Evolutionary conservation across 2,797 vertebrate genomes (phyloP).

Genomic region (Accipiter badius): DNA sequence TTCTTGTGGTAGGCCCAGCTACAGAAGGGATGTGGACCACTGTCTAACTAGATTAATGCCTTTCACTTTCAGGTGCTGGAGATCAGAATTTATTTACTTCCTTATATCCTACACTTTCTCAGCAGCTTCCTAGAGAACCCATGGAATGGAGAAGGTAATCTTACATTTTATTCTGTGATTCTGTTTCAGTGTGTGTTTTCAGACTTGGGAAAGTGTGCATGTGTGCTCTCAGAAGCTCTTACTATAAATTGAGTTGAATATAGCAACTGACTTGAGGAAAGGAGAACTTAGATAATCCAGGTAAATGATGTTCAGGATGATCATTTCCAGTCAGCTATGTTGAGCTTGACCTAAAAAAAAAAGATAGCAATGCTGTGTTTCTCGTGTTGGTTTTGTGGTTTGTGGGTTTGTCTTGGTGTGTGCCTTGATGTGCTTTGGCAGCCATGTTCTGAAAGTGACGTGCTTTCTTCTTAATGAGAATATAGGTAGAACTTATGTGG

Average conservation of each 20-base stretch:
- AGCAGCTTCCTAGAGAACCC: conserved; percentile 93
- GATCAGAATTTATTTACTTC: conserved; percentile 93
- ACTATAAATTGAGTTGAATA: neutral
- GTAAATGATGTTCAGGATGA: neutral
- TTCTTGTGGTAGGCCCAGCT: neutral
- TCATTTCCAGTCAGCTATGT: neutral
- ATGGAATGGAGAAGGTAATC: conserved; percentile 96
- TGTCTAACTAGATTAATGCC: neutral
- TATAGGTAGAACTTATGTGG: neutral
- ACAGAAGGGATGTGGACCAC: neutral
- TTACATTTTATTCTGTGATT: neutral
- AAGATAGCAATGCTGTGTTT: neutral
- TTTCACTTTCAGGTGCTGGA: conserved; percentile 86
- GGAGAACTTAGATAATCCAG: neutral
- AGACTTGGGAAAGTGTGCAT: neutral
- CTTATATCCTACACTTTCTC: conserved; percentile 88
- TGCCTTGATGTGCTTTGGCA: neutral
- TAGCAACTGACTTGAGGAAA: neutral
- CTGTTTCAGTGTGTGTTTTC: neutral
- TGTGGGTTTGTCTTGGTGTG: neutral
- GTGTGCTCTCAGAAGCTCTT: neutral
- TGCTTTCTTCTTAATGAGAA: neutral
- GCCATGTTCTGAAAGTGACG: neutral
- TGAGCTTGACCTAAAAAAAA: neutral
- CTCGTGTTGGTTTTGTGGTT: neutral